Evolutionary conservation across 2,797 vertebrate species (phyloP).

Genomic region (Dendrocincla fuliginosa): DNA sequence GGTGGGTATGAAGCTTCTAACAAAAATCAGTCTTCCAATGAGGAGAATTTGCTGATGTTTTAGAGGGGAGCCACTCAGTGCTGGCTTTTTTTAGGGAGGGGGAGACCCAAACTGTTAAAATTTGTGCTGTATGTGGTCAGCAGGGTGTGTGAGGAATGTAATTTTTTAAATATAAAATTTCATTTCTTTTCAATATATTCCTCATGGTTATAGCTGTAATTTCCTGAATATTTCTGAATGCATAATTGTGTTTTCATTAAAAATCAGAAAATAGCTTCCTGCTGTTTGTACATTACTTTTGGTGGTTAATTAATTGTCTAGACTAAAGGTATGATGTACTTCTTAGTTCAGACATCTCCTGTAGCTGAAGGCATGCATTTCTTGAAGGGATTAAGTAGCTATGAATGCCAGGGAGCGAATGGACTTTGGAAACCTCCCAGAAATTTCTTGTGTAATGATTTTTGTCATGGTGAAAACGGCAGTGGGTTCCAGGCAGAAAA

Average conservation of each 20-base stretch:
- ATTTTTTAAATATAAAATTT: background rate
- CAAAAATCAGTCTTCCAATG: background rate
- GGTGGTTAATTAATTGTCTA: conserved; percentile 40
- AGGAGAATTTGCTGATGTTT: background rate
- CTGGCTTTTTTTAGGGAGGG: background rate
- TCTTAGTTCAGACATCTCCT: conserved; percentile 6
- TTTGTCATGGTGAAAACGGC: background rate
- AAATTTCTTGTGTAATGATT: background rate
- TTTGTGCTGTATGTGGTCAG: background rate
- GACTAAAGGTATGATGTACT: conserved; percentile 19
- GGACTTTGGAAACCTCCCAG: conserved; percentile 31
- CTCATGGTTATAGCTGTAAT: background rate
- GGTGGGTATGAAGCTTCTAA: background rate
- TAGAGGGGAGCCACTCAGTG: background rate
- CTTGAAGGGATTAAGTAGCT: conserved; percentile 43
- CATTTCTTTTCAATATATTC: background rate
- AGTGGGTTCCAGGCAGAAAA: background rate
- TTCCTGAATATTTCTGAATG: conserved; percentile 41
- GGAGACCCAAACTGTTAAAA: background rate
- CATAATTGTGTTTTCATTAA: background rate
- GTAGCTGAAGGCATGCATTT: conserved; percentile 26
- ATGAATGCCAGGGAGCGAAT: conserved; percentile 7
- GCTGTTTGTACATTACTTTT: conserved; percentile 27
- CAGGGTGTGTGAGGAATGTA: background rate
- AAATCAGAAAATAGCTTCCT: background rate